Evolutionary conservation across 2,113 vertebrate species (phyloP), one percentile per base, ranked within the genome.

Genomic region (Eublepharis macularius): DNA sequence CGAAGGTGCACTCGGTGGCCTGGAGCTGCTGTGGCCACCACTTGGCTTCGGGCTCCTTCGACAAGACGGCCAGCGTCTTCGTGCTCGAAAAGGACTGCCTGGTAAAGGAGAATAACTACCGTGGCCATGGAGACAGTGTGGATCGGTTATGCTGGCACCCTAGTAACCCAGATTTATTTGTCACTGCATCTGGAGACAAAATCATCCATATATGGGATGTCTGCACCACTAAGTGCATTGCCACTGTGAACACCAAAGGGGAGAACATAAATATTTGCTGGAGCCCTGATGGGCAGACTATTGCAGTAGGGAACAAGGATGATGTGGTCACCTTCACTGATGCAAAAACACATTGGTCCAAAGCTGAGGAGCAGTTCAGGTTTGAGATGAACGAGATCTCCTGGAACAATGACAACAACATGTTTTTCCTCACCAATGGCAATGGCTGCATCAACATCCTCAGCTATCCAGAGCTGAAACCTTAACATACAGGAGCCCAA

Each of bases 231-330:
- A 99, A 99, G 85, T 99, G 98, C 94, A 98, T 98, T 0, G 98
- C 98, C 54, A 98, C 98, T 0, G 98, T 99, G 89, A 99, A 98
- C 81, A 99, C 98, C 0, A 99, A 99, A 97, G 99, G 98, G 36
- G 99, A 99, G 94, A 99, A 99, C 93, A 99, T 99, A 88, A 99
- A 99, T 89, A 99, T 99, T 90, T 99, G 99, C 87, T 99, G 99
- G 99, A 99, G 99, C 89, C 99, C 99, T 0, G 98, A 99, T 0
- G 98, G 98, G 26, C 98, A 99, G 95, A 99, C 99, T 72, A 98
- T 99, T 10, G 99, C 99, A 0, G 99, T 99, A 3, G 98, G 98
- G 19, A 99, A 99, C 95, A 99, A 99, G 86, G 99, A 99, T n/a
- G 99, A 99, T 0, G 98, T 99, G n/a, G 98, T 99, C 80, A 99